A percentile compares a stretch with the other conserved stretches of the same genome.
These are phyloP conservation scores for Agrilus mali DNA, from an alignment of 2,888 invertebrate species.

Conservation along the genomic window DNA sequence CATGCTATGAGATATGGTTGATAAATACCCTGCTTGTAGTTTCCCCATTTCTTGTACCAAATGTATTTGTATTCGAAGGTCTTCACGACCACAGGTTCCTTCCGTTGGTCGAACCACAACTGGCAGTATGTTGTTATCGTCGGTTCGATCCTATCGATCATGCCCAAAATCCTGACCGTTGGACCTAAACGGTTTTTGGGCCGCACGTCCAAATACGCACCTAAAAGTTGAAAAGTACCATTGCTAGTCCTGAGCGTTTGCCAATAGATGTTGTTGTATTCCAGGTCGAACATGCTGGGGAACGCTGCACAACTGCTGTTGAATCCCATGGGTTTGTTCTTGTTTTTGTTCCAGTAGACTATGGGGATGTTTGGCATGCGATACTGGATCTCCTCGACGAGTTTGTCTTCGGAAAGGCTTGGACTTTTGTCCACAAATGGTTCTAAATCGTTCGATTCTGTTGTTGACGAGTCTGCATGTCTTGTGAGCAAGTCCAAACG, in stretches of 20 bases:
- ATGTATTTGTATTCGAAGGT: constrained; percentile 86
- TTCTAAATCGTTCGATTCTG: constrained; percentile 38
- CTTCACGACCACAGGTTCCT: constrained; percentile 68
- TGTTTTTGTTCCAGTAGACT: constrained; percentile 73
- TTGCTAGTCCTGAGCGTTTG: constrained; percentile 70
- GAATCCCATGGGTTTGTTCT: constrained; percentile 56
- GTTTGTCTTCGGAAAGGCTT: constrained; percentile 55
- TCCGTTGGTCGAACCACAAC: constrained; percentile 78
- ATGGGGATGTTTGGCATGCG: constrained; percentile 75
- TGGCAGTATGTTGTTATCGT: constrained; percentile 72
- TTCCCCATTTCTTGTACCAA: constrained; percentile 91
- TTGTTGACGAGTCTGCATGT: constrained; percentile 29
- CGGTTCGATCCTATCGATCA: constrained; percentile 84
- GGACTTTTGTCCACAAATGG: constrained; percentile 48
- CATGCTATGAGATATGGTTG: constrained; percentile 87
- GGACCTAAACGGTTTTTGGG: constrained; percentile 68
- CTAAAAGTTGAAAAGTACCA: constrained; percentile 83
- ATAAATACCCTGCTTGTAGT: constrained; percentile 80
- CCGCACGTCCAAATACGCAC: constrained; percentile 78
- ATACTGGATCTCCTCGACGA: constrained; percentile 65
- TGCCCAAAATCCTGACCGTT: constrained; percentile 66
- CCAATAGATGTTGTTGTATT: constrained; percentile 91
- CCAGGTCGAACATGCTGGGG: constrained; percentile 79
- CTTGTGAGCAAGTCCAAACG: constrained; percentile 30
- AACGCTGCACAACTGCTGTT: constrained; percentile 71